Evolutionary conservation across 2,113 vertebrate species (phyloP).

Genomic region (Neodontobutis hainanensis): DNA sequence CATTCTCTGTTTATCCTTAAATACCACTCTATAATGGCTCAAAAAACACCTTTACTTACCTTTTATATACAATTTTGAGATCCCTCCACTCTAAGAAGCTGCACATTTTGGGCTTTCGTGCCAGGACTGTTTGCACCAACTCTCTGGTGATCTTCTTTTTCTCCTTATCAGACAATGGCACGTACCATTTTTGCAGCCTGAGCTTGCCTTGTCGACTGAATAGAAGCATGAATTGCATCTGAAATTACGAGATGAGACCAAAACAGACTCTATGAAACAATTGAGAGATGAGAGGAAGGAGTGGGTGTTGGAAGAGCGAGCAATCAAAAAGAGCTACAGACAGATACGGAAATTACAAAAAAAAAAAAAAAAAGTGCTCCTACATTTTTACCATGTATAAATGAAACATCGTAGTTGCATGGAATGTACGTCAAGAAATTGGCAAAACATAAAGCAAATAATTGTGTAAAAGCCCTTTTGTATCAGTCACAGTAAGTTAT

Average conservation of each 20-base stretch:
- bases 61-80: constrained; percentile 93
- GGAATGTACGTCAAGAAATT: too few relatives aligned
- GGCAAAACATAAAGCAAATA: too few relatives aligned
- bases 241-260: constrained; percentile 42
- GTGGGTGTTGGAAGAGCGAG: constrained; percentile 9
- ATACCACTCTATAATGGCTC: constrained; percentile 2
- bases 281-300: constrained; percentile 10
- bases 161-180: constrained; percentile 96
- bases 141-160: constrained; percentile 99
- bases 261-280: constrained; percentile 8
- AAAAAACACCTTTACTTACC: constrained; percentile 72
- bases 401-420: too few relatives aligned
- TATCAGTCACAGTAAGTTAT: too few relatives aligned
- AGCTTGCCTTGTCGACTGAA: constrained; percentile 98
- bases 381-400: too few relatives aligned
- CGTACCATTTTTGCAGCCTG: constrained; percentile 98
- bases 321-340: constrained; percentile 9
- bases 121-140: constrained; percentile 95
- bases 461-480: too few relatives aligned
- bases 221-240: constrained; percentile 99
- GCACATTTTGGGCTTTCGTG: constrained; percentile 98
- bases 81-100: constrained; percentile 95
- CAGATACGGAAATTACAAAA: neutral
- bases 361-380: too few relatives aligned
- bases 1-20: constrained; percentile 15